Percentiles rank a stretch among this genome's conserved stretches.
phyloP scores from a whole-genome alignment of 2,113 vertebrate genomes.

The Mastomys natalensis region DNA sequence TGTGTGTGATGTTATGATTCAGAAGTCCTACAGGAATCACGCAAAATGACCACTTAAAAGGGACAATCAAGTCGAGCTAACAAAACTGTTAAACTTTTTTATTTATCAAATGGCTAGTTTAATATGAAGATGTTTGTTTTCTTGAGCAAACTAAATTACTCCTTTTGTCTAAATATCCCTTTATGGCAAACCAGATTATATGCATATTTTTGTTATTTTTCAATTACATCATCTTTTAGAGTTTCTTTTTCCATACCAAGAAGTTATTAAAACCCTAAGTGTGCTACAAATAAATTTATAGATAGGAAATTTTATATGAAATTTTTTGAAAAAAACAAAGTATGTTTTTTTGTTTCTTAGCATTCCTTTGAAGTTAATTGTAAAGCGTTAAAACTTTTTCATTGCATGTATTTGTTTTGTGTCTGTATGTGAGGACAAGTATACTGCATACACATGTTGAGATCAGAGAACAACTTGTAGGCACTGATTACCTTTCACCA shows the following conservation, averaged over 20 bases:
- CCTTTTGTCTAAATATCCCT: not conserved
- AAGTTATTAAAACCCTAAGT: constrained; percentile 28
- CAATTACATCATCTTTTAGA: not conserved
- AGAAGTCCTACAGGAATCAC: constrained; percentile 44
- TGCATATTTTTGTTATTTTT: constrained; percentile 27
- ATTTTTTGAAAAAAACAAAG: not conserved
- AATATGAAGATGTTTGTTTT: constrained; percentile 39
- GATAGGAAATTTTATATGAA: not conserved
- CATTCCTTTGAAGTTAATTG: not conserved
- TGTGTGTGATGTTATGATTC: not conserved
- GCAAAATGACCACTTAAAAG: constrained; percentile 32
- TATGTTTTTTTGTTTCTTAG: not conserved
- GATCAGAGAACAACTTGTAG: not conserved
- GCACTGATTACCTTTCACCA: not conserved
- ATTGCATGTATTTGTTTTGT: not conserved
- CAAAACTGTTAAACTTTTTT: constrained; percentile 1
- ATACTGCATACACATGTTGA: not conserved
- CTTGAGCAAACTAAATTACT: constrained; percentile 5
- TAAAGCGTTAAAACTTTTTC: not conserved
- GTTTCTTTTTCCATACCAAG: constrained; percentile 8
- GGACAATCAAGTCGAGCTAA: not conserved
- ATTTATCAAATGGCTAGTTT: constrained; percentile 5
- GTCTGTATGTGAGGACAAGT: not conserved
- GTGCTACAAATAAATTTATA: constrained; percentile 17
- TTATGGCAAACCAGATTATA: constrained; percentile 25